These are phyloP conservation scores for Galeruca laticollis DNA, from an alignment of 2,888 invertebrate species.

Conservation along the genomic window DNA sequence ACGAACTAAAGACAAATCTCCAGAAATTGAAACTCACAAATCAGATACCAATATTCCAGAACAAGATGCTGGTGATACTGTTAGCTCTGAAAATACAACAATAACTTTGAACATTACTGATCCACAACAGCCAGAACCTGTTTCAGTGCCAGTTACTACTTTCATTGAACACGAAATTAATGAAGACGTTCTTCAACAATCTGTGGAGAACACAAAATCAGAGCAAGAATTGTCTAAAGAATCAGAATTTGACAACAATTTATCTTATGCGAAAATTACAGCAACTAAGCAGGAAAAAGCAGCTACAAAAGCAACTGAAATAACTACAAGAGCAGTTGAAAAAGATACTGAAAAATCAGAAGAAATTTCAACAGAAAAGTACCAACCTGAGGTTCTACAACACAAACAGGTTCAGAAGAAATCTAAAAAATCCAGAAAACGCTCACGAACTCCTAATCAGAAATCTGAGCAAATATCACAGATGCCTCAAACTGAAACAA, in stretches of 20 bases:
- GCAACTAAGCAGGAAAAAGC: not conserved
- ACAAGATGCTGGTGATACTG: not conserved
- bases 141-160: not conserved
- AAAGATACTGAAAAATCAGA: not conserved
- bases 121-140: not conserved
- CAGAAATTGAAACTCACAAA: not conserved
- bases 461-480: not conserved
- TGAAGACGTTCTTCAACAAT: not conserved
- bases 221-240: not conserved
- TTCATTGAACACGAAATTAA: constrained; percentile 3
- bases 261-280: not conserved
- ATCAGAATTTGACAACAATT: not conserved
- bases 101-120: not conserved
- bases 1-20: not conserved
- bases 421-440: constrained; percentile 36
- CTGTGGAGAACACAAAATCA: not conserved
- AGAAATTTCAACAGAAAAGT: not conserved
- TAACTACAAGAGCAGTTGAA: not conserved
- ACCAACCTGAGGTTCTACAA: not conserved
- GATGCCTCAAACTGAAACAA: not conserved
- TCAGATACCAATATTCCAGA: not conserved
- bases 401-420: constrained; percentile 17
- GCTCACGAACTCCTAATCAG: constrained; percentile 30
- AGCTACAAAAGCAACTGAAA: not conserved
- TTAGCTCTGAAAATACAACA: not conserved